Evolutionary conservation across 2,888 invertebrate species (phyloP), one percentile per base, ranked within the genome.

Genomic region (Temnothorax rugatulus): DNA sequence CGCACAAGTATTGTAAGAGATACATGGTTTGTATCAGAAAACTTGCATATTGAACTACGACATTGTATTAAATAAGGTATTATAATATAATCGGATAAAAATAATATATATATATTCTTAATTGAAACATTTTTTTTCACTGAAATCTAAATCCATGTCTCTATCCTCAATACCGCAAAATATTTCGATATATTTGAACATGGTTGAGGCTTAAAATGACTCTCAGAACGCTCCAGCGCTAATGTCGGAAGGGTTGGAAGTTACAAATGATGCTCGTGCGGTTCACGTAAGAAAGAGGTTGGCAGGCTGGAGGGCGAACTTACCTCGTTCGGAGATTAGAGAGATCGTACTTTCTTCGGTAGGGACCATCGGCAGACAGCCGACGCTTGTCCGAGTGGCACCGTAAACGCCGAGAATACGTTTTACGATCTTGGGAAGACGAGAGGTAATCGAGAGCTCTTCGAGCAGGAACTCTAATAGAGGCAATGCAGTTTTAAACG

Each of bases 401-500:
- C 69, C 63, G 68, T 57, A 64, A 81, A 74, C 69, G 66, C 44
- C 47, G 74, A 63, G 81, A 88, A 85, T 82, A 54, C 63, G 68
- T 81, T 89, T 81, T 82, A 84, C 84, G 63, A 25, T 47, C 71
- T 54, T 68, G 61, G 41, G 29, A 64, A 84, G 76, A 68, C 57
- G 57, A 68, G 69, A 85, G 82, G 82, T 88, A 88, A 84, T 83
- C 57, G 74, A 73, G 41, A 64, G 84, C 61, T 38, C 34, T 64
- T 69, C 61, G 54, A 68, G 25, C 54, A 29, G 59, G 5, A 77
- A 76, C 29, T 82, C 63, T 29, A 25, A 76, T 54, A 47, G 9
- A 25, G 47, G 25, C 64, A 34, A 50, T 29, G 18, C 29, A 41
- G 63, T 34, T 84, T 87, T 75, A 69, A 89, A 84, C 34, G 71